Conservation (phyloP, 2,888 invertebrate genomes). For the Bugula neritina region DNA sequence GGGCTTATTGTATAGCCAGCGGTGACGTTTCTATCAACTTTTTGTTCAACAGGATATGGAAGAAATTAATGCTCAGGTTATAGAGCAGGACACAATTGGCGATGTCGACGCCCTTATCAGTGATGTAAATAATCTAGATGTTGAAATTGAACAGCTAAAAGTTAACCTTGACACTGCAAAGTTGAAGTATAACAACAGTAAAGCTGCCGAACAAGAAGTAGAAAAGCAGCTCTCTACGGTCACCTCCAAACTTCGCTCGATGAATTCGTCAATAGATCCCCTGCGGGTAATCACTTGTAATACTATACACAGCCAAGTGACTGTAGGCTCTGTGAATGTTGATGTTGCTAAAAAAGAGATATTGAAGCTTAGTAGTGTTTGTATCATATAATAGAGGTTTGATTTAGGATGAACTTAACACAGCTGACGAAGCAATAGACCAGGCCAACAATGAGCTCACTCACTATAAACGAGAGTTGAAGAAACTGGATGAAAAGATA, state of each 20-base stretch:
- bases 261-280: conserved; percentile 11
- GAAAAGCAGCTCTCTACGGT: not conserved
- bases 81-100: conserved; percentile 36
- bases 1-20: no score
- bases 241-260: not conserved
- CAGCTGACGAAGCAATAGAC: conserved; percentile 16
- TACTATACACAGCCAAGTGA: no score
- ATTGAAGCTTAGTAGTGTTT: no score
- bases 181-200: not conserved
- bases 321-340: no score
- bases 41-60: not conserved
- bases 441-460: conserved; percentile 28
- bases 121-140: conserved; percentile 37
- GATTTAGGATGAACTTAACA: not conserved
- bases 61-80: conserved; percentile 29
- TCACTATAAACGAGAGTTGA: conserved; percentile 33
- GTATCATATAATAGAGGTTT: no score
- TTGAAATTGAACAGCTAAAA: not conserved
- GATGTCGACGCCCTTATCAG: conserved; percentile 35
- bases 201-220: not conserved
- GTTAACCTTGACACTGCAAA: not conserved
- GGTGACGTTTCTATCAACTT: no score
- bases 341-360: no score
- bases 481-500: conserved; percentile 29
- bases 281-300: not conserved